Conservation (phyloP, 2,797 vertebrate genomes). For the Lacerta viridis region DNA sequence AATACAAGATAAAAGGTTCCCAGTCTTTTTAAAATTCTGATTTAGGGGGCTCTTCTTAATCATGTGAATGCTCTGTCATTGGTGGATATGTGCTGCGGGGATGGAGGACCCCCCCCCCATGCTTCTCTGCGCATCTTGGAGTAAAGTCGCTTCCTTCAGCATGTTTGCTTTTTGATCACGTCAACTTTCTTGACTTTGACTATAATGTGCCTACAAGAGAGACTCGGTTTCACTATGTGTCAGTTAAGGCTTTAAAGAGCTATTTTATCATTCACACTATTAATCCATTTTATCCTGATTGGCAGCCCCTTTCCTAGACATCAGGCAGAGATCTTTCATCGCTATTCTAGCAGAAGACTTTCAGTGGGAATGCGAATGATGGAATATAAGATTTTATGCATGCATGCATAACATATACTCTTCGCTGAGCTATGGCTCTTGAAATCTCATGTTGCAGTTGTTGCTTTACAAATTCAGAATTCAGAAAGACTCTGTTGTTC, state of each 20-base stretch:
- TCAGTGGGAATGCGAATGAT: background rate
- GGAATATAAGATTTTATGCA: background rate
- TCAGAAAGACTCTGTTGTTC: background rate
- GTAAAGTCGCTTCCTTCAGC: background rate
- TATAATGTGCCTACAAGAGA: background rate
- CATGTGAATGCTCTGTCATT: background rate
- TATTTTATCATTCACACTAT: background rate
- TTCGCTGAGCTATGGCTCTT: background rate
- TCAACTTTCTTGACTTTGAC: background rate
- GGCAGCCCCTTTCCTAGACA: background rate
- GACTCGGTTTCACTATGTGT: background rate
- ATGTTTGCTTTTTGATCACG: background rate
- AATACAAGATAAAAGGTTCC: too few species aligned
- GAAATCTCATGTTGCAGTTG: background rate
- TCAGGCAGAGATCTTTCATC: background rate
- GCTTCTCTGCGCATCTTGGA: background rate
- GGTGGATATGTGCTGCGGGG: background rate
- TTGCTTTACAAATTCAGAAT: background rate
- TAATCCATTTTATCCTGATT: background rate
- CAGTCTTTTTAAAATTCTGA: too few species aligned
- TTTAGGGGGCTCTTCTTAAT: background rate
- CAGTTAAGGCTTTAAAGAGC: background rate
- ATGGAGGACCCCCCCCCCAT: background rate
- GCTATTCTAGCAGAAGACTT: background rate
- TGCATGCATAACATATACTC: background rate